phyloP scores from a whole-genome alignment of 2,888 invertebrate genomes.

The Emmelina monodactyla region DNA sequence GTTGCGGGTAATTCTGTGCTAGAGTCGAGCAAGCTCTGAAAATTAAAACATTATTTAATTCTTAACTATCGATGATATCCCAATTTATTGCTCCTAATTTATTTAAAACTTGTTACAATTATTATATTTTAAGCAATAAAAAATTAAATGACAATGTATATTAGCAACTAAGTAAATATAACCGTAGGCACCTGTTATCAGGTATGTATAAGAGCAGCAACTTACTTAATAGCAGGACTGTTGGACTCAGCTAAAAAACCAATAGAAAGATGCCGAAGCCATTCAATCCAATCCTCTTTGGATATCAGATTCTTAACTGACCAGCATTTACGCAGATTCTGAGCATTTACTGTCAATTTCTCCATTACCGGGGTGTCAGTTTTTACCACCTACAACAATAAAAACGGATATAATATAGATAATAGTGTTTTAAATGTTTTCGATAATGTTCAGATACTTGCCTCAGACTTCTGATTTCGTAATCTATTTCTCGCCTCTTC shows the following conservation, averaged over 20 bases:
- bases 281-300: constrained; percentile 98
- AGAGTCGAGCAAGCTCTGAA: constrained; percentile 86
- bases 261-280: constrained; percentile 90
- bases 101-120: too few species aligned
- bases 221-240: constrained; percentile 83
- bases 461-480: constrained; percentile 76
- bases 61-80: too few species aligned
- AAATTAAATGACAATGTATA: too few species aligned
- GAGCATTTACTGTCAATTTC: constrained; percentile 79
- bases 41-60: constrained; percentile 8
- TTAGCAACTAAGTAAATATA: neutral
- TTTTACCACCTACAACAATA: constrained; percentile 29
- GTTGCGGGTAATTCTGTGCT: constrained; percentile 91
- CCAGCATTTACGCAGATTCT: constrained; percentile 88
- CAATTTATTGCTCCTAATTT: neutral
- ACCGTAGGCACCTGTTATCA: neutral
- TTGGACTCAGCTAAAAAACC: constrained; percentile 94
- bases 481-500: constrained; percentile 69
- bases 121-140: neutral
- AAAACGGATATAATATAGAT: too few species aligned
- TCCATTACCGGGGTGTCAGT: constrained; percentile 71
- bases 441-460: constrained; percentile 38
- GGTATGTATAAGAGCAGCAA: too few species aligned
- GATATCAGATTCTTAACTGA: constrained; percentile 86
- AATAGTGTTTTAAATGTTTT: too few species aligned